These are phyloP conservation scores for Passerina amoena DNA, from an alignment of 2,113 vertebrate species.

Conservation along the genomic window DNA sequence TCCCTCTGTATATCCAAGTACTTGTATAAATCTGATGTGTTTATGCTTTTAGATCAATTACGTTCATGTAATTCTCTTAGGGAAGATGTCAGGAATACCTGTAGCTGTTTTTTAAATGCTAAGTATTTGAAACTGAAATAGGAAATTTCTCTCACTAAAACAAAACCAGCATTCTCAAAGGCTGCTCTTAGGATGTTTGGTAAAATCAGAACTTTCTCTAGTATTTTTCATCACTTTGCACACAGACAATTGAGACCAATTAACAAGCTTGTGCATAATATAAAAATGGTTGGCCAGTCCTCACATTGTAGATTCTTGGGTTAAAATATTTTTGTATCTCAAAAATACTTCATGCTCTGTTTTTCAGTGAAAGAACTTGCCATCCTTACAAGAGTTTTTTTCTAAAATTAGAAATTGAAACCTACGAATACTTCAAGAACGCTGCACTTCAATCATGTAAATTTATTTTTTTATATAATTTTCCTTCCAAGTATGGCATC, in stretches of 20 bases:
- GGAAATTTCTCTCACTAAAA: background rate
- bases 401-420: background rate
- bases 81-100: background rate
- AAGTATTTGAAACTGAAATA: background rate
- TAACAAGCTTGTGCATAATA: background rate
- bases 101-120: background rate
- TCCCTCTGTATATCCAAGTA: background rate
- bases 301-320: background rate
- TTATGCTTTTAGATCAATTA: background rate
- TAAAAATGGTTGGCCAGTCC: background rate
- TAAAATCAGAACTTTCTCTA: background rate
- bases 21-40: background rate
- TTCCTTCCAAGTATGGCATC: background rate
- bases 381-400: background rate
- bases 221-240: background rate
- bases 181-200: background rate
- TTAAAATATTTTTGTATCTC: conserved; percentile 19
- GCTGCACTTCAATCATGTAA: background rate
- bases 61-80: background rate
- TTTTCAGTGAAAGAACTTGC: background rate
- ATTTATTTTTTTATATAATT: background rate
- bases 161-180: background rate
- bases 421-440: background rate
- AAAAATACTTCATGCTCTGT: background rate
- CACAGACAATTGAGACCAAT: background rate